Evolutionary conservation across 30 jellyfish, hydroid and myxozoan species (phyloP).

Genomic region (Hydra vulgaris): DNA sequence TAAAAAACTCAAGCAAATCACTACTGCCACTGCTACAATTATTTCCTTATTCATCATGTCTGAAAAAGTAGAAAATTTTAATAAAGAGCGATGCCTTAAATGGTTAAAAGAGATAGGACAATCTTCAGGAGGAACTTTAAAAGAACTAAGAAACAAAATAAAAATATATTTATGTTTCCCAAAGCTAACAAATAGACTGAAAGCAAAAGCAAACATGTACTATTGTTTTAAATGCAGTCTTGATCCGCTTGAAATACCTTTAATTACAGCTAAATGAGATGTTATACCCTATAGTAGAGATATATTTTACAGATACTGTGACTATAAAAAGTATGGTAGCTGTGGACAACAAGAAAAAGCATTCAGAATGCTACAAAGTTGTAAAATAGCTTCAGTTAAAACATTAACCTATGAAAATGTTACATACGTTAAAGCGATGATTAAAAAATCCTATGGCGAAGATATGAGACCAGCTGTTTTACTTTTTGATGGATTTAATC

Average conservation of each 20-base stretch:
- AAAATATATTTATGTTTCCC: background rate
- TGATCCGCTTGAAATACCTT: background rate
- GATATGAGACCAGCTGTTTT: slow-evolving; percentile 11
- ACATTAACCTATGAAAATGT: background rate
- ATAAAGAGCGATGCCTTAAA: background rate
- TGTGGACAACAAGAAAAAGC: slow-evolving; percentile 2
- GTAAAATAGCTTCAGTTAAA: slow-evolving; percentile 1
- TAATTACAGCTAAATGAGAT: background rate
- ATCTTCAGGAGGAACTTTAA: background rate
- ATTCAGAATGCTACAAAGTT: too few species aligned
- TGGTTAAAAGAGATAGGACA: slow-evolving; percentile 4
- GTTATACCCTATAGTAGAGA: background rate
- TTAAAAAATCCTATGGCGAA: slow-evolving; percentile 9
- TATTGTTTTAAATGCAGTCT: slow-evolving; percentile 3
- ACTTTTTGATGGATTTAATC: slow-evolving; percentile 3
- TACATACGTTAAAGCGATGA: background rate
- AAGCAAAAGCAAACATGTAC: too few species aligned
- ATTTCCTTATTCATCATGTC: too few species aligned
- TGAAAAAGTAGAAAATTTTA: background rate
- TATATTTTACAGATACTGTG: background rate
- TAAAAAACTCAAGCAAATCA: too few species aligned
- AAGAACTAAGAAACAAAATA: background rate
- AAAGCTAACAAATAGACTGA: background rate
- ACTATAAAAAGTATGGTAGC: background rate
- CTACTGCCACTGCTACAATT: too few species aligned